Percentiles rank a stretch among this genome's conserved stretches.
Evolutionary conservation across 2,888 invertebrate species (phyloP).

Genomic region (Lacanobia oleracea): DNA sequence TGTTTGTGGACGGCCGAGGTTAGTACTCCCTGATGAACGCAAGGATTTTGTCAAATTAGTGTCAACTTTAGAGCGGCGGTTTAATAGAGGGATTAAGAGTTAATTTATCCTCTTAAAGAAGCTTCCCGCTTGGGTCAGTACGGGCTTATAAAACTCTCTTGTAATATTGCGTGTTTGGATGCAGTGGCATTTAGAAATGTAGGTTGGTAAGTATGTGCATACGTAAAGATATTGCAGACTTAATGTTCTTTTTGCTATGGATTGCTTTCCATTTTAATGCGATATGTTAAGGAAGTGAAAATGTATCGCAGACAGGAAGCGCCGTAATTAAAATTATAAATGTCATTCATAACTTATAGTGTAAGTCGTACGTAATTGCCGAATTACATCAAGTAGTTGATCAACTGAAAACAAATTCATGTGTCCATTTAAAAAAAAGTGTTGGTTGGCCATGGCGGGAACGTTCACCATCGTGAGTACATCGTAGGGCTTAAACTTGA

Average conservation of each 20-base stretch:
- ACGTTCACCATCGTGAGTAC: slow-evolving; percentile 51
- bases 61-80: slow-evolving; percentile 47
- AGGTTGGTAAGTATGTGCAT: slow-evolving; percentile 59
- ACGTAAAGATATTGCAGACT: slow-evolving; percentile 41
- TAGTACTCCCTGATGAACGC: slow-evolving; percentile 69
- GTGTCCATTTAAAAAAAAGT: slow-evolving; percentile 41
- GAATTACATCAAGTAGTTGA: slow-evolving; percentile 25
- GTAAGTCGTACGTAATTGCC: slow-evolving; percentile 10
- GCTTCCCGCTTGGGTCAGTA: slow-evolving; percentile 51
- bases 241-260: slow-evolving; percentile 47
- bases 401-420: slow-evolving; percentile 26
- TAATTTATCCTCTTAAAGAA: slow-evolving; percentile 59
- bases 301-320: slow-evolving; percentile 26
- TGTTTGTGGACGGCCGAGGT: slow-evolving; percentile 89
- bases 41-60: slow-evolving; percentile 62
- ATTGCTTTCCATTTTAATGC: slow-evolving; percentile 48
- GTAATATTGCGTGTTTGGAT: slow-evolving; percentile 67
- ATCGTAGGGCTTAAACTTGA: slow-evolving; percentile 73
- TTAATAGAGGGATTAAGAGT: slow-evolving; percentile 61
- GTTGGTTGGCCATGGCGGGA: slow-evolving; percentile 60
- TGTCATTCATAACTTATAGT: slow-evolving; percentile 22
- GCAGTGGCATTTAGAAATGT: slow-evolving; percentile 69
- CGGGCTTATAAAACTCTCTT: slow-evolving; percentile 49
- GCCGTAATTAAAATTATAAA: slow-evolving; percentile 36
- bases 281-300: slow-evolving; percentile 36